phyloP scores from a whole-genome alignment of 2,888 invertebrate genomes.

The Pristionchus fissidentatus region DNA sequence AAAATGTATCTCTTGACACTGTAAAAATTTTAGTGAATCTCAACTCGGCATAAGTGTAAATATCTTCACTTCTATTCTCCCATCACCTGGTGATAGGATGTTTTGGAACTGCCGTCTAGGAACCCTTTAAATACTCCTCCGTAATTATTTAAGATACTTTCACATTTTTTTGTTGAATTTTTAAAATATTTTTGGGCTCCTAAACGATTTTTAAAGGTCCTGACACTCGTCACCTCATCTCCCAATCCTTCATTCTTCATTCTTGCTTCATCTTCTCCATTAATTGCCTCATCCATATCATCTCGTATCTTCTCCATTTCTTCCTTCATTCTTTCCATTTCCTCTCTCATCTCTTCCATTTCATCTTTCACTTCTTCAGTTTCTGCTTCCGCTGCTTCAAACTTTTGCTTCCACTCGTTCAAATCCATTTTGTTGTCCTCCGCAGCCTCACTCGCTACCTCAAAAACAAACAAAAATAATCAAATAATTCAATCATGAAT shows the following conservation, averaged over 20 bases:
- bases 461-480: no score
- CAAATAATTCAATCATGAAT: no score
- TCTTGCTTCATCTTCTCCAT: neutral
- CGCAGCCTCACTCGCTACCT: neutral
- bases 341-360: neutral
- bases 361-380: neutral
- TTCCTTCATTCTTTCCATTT: neutral
- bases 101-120: no score
- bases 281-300: neutral
- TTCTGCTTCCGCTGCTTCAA: neutral
- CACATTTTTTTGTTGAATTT: no score
- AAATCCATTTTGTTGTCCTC: conserved; percentile 33
- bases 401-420: conserved; percentile 15
- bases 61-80: no score
- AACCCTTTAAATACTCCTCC: no score
- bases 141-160: no score
- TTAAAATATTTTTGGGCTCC: no score
- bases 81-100: no score
- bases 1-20: neutral
- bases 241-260: neutral
- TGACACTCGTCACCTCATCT: neutral
- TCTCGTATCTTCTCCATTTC: neutral
- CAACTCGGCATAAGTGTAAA: no score
- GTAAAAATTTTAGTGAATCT: neutral
- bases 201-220: no score